Percentiles rank a stretch among this genome's conserved stretches.
Conservation (phyloP, 2,888 invertebrate genomes). For the Eupithecia dodoneata region DNA sequence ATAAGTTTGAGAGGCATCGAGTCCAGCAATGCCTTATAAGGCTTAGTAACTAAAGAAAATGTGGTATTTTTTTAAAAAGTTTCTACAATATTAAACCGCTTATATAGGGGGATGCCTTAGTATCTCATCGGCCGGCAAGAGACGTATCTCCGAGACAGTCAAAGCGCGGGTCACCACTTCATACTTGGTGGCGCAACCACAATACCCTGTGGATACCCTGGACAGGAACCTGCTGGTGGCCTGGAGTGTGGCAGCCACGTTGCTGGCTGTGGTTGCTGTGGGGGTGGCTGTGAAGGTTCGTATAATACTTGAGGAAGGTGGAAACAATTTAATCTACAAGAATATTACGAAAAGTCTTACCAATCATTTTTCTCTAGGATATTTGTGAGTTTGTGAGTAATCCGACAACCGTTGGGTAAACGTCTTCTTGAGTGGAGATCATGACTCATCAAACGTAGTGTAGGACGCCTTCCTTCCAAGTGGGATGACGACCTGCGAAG, state of each 20-base stretch:
- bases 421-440: too few species aligned
- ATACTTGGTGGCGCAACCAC: slow-evolving; percentile 67
- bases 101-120: slow-evolving; percentile 88
- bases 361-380: neutral
- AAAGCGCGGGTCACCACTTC: slow-evolving; percentile 69
- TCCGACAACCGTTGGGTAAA: too few species aligned
- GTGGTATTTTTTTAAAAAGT: neutral
- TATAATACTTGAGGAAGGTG: neutral
- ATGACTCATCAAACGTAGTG: too few species aligned
- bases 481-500: too few species aligned
- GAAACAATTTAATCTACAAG: neutral
- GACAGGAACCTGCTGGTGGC: slow-evolving; percentile 64
- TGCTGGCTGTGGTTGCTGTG: slow-evolving; percentile 58
- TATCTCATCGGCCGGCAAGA: slow-evolving; percentile 88
- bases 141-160: slow-evolving; percentile 86
- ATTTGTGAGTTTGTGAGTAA: neutral
- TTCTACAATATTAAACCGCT: neutral
- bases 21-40: too few species aligned
- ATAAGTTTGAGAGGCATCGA: neutral
- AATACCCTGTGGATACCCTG: slow-evolving; percentile 56
- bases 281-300: slow-evolving; percentile 63
- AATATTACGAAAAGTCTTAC: neutral
- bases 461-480: too few species aligned
- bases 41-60: too few species aligned
- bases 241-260: slow-evolving; percentile 58